Conservation (phyloP, 2,113 vertebrate species). For the Sarotherodon lohbergeri region DNA sequence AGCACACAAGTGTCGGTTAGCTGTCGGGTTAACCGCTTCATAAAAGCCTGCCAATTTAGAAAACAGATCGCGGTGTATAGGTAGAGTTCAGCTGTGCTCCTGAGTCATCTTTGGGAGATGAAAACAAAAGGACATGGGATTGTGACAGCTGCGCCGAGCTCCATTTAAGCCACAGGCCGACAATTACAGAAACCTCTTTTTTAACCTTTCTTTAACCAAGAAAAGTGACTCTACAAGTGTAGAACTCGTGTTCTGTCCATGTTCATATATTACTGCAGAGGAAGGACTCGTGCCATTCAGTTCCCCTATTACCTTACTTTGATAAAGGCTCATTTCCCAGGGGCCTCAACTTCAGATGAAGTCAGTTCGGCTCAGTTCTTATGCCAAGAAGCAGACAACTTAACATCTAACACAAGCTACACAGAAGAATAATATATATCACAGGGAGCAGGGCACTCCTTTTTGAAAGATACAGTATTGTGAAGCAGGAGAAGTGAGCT, state of each 20-base stretch:
- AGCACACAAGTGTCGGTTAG: conserved; percentile 1
- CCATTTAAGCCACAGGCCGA: neutral
- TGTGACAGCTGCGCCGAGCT: conserved; percentile 22
- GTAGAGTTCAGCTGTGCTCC: neutral
- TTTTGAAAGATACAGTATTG: conserved; percentile 15
- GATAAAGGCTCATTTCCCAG: conserved; percentile 65
- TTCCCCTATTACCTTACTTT: conserved; percentile 53
- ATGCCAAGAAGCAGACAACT: conserved; percentile 41
- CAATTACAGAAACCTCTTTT: neutral
- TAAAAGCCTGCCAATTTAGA: conserved; percentile 48
- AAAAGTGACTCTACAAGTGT: conserved; percentile 17
- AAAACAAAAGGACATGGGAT: neutral
- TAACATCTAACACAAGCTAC: conserved; percentile 26
- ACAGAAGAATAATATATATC: conserved; percentile 5
- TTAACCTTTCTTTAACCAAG: neutral
- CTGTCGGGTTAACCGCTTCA: conserved; percentile 50
- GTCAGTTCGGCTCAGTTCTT: conserved; percentile 29
- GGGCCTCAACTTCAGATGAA: conserved; percentile 51
- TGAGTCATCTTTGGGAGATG: neutral
- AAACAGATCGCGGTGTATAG: conserved; percentile 11
- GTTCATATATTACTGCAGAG: neutral
- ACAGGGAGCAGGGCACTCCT: neutral
- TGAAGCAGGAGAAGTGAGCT: conserved; percentile 24
- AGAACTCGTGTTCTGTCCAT: neutral
- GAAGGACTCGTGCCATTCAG: conserved; percentile 39